phyloP scores from a whole-genome alignment of 2,113 vertebrate genomes.

The Gallinago media region DNA sequence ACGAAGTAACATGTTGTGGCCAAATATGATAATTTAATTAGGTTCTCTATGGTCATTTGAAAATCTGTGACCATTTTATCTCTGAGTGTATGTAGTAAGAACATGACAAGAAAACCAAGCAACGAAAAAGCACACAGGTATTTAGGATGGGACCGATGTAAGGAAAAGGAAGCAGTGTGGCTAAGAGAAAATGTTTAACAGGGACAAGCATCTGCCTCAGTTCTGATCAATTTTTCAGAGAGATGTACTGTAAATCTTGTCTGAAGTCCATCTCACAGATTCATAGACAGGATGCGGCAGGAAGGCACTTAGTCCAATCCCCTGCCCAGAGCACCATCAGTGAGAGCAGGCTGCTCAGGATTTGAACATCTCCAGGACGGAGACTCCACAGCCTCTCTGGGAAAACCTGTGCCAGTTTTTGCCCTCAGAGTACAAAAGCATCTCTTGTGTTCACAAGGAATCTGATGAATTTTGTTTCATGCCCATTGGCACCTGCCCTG shows the following conservation, averaged over 20 bases:
- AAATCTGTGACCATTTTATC: neutral
- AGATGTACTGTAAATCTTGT: neutral
- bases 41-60: neutral
- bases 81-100: neutral
- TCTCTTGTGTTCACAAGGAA: neutral
- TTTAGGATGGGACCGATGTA: neutral
- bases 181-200: neutral
- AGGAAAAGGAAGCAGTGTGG: neutral
- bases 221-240: neutral
- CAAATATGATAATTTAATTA: neutral
- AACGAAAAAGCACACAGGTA: neutral
- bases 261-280: neutral
- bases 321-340: rapidly evolving
- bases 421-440: neutral
- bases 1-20: neutral
- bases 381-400: neutral
- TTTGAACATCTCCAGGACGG: neutral
- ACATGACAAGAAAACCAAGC: neutral
- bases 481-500: rapidly evolving
- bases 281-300: neutral
- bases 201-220: neutral
- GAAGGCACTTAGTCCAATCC: neutral
- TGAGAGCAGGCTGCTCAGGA: neutral
- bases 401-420: neutral
- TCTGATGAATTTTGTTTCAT: neutral